These are phyloP conservation scores for Neoaliturus tenellus DNA, from an alignment of 2,888 invertebrate species.

Conservation along the genomic window DNA sequence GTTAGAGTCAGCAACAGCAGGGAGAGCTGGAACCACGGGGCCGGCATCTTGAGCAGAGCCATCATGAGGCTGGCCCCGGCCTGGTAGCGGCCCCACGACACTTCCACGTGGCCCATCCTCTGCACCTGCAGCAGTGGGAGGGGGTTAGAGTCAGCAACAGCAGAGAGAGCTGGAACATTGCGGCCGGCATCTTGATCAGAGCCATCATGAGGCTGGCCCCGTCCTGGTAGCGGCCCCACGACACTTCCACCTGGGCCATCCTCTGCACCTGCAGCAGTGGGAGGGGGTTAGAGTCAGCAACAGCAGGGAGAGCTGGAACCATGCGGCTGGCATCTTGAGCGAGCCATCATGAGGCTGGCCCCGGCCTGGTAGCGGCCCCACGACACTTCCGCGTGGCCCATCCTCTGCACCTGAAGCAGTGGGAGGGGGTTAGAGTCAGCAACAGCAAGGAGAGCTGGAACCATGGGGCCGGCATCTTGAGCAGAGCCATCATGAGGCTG, in stretches of 20 bases:
- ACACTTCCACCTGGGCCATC: too few relatives aligned
- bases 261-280: too few relatives aligned
- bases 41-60: slow-evolving; percentile 77
- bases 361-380: slow-evolving; percentile 76
- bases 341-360: slow-evolving; percentile 75
- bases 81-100: slow-evolving; percentile 78
- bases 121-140: slow-evolving; percentile 75
- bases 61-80: slow-evolving; percentile 75
- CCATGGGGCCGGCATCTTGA: slow-evolving; percentile 79
- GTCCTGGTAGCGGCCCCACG: slow-evolving; percentile 77
- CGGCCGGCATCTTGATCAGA: slow-evolving; percentile 76
- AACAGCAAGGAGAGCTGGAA: slow-evolving; percentile 79
- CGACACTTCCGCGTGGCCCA: too few relatives aligned
- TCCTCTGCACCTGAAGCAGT: slow-evolving; percentile 79
- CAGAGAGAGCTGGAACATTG: slow-evolving; percentile 80
- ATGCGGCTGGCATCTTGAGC: slow-evolving; percentile 77
- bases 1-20: slow-evolving; percentile 79
- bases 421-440: slow-evolving; percentile 78
- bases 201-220: slow-evolving; percentile 76
- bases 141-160: slow-evolving; percentile 79
- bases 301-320: slow-evolving; percentile 79
- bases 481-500: slow-evolving; percentile 75
- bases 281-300: slow-evolving; percentile 79
- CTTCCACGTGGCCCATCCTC: too few relatives aligned
- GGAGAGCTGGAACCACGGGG: slow-evolving; percentile 79